Evolutionary conservation across 2,113 vertebrate species (phyloP).

Genomic region (Hydrochoerus hydrochaeris): DNA sequence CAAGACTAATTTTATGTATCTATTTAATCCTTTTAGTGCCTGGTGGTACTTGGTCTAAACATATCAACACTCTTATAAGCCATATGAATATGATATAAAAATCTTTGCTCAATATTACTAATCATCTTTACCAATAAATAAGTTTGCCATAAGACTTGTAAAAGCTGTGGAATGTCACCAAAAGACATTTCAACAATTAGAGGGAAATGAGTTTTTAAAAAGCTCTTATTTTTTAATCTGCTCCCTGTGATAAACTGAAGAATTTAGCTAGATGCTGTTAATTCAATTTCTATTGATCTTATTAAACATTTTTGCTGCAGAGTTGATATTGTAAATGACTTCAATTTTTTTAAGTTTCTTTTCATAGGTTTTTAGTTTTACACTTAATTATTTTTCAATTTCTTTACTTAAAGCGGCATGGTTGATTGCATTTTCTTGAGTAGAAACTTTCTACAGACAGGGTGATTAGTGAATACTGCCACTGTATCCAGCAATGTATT

Average conservation of each 20-base stretch:
- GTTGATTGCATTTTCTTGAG: not conserved
- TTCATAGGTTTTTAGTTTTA: not conserved
- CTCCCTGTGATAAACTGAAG: not conserved
- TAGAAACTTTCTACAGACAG: not conserved
- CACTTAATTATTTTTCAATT: not conserved
- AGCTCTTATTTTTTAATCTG: conserved; percentile 51
- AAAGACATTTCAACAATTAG: conserved; percentile 61
- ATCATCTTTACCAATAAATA: conserved; percentile 79
- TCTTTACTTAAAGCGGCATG: not conserved
- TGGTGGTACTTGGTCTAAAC: conserved; percentile 80
- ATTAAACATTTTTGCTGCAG: not conserved
- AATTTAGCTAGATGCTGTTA: conserved; percentile 19
- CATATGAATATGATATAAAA: conserved; percentile 77
- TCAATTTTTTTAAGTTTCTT: not conserved
- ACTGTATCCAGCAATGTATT: not conserved
- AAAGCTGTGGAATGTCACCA: conserved; percentile 68
- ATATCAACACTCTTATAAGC: conserved; percentile 78
- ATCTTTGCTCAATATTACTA: conserved; percentile 63
- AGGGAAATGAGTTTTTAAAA: conserved; percentile 48
- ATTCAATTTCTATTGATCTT: not conserved
- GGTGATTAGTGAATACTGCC: not conserved
- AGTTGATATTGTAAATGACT: conserved; percentile 32
- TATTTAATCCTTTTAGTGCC: conserved; percentile 71
- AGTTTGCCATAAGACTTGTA: conserved; percentile 32
- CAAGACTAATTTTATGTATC: conserved; percentile 73